Conservation (phyloP, 2,888 invertebrate species). For the Eupithecia subfuscata region DNA sequence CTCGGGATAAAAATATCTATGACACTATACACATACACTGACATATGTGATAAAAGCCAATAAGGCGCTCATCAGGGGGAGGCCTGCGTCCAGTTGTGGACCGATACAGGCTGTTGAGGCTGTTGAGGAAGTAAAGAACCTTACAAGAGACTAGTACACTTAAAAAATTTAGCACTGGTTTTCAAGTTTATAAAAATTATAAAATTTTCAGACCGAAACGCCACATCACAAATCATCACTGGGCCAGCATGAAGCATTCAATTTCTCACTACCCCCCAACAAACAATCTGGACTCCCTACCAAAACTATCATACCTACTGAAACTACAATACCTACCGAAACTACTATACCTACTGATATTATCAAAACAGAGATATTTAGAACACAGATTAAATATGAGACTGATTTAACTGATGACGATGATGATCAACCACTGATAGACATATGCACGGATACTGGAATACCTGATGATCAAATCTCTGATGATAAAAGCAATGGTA, state of each 20-base stretch:
- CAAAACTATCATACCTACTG: not conserved
- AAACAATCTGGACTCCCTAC: not conserved
- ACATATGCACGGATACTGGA: constrained; percentile 23
- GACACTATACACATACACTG: too few species aligned
- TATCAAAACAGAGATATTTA: constrained; percentile 17
- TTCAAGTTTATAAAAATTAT: not conserved
- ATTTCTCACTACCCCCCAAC: constrained; percentile 6
- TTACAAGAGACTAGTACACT: too few species aligned
- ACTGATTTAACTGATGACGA: constrained; percentile 36
- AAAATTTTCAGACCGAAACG: constrained; percentile 10
- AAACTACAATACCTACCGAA: not conserved
- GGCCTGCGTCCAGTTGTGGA: too few species aligned
- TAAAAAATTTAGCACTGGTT: too few species aligned
- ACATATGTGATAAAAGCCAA: too few species aligned
- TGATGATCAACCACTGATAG: constrained; percentile 49
- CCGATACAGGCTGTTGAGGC: too few species aligned
- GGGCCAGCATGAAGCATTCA: not conserved
- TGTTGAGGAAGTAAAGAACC: too few species aligned
- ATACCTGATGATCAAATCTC: not conserved
- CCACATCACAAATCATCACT: not conserved
- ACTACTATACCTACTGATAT: not conserved
- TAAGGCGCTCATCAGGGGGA: too few species aligned
- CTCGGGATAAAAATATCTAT: too few species aligned
- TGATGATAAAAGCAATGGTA: not conserved
- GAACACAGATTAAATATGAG: constrained; percentile 42